phyloP scores from a whole-genome alignment of 2,797 vertebrate species.

The Parambassis ranga region DNA sequence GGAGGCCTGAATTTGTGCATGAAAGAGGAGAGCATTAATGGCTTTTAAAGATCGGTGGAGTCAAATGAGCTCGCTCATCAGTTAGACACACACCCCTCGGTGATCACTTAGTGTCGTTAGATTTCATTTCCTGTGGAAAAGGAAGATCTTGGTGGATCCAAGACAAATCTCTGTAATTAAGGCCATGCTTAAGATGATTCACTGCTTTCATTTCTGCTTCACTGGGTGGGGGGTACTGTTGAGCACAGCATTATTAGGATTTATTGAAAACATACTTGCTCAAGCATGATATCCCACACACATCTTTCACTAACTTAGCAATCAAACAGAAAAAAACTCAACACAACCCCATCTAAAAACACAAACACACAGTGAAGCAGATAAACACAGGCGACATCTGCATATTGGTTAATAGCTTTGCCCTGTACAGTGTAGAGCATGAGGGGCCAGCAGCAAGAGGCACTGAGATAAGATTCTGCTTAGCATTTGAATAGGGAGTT shows the following conservation, averaged over 20 bases:
- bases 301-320: neutral
- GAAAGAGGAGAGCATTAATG: slow-evolving; percentile 75
- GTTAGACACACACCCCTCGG: slow-evolving; percentile 63
- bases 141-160: slow-evolving; percentile 63
- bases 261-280: slow-evolving; percentile 13
- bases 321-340: slow-evolving; percentile 3
- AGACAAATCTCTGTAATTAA: slow-evolving; percentile 76
- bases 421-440: slow-evolving; percentile 77
- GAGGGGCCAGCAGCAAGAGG: slow-evolving; percentile 65
- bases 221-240: slow-evolving; percentile 21
- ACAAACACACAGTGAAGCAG: slow-evolving; percentile 22
- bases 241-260: slow-evolving; percentile 12
- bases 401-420: slow-evolving; percentile 73
- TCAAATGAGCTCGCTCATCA: slow-evolving; percentile 74
- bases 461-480: slow-evolving; percentile 79
- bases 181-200: slow-evolving; percentile 62
- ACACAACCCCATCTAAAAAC: slow-evolving; percentile 3
- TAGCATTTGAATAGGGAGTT: slow-evolving; percentile 79
- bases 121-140: slow-evolving; percentile 76
- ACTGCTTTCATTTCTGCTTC: slow-evolving; percentile 52
- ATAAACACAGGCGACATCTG: slow-evolving; percentile 42
- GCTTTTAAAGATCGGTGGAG: slow-evolving; percentile 74
- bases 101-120: slow-evolving; percentile 74
- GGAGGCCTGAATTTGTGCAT: slow-evolving; percentile 47
- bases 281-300: neutral